Base-by-base conservation (phyloP, 2,113 vertebrate genomes). In the Heterotilapia buettikoferi region DNA sequence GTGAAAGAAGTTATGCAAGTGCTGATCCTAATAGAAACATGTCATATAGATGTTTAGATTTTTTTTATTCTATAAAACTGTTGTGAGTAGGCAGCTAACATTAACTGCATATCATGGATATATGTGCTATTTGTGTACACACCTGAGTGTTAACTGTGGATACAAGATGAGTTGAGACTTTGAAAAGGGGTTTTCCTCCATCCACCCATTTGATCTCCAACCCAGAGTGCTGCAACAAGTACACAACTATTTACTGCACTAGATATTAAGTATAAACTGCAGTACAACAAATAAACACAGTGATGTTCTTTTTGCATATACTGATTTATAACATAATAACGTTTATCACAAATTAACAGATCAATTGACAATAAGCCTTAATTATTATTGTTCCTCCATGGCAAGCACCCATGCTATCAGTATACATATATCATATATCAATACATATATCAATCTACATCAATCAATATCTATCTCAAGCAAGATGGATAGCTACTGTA, bases 81-180 rank as follows among this genome's bases (percentile, higher is more conserved):
- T 19, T 31, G 14, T 47, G 43, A 76, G 43, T 19, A 18, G 43
- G 71, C 16, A 50, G 71, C 9, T 78, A 29, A 50, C 43, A 78
- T 31, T 47, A 76, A 76, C 40, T 76, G 71, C 43, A 29, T 47
- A 76, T 47, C 45, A 47, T 14, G 13, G 68, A 45, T 29, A 19
- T 7, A 50, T n/a, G 45, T 54, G 13, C 14, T 5, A 19, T 14
- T 14, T 26, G 13, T 45, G 16, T 31, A 54, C 19, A 14, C 81
- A 99, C 98, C 98, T 99, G 98, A 36, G 98, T 98, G 92, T 99
- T 99, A 21, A 99, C 97, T 2, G 98, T 99, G 33, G 99, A 99
- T 86, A 99, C 98, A 2, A 99, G 96, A 93, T 99, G 98, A 84
- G 98, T 98, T n/a, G 98, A 97, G 90, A 99, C 94, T 95, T 96